Evolutionary conservation across 2,113 vertebrate species (phyloP).

Genomic region (Oxygymnocypris stewartii): DNA sequence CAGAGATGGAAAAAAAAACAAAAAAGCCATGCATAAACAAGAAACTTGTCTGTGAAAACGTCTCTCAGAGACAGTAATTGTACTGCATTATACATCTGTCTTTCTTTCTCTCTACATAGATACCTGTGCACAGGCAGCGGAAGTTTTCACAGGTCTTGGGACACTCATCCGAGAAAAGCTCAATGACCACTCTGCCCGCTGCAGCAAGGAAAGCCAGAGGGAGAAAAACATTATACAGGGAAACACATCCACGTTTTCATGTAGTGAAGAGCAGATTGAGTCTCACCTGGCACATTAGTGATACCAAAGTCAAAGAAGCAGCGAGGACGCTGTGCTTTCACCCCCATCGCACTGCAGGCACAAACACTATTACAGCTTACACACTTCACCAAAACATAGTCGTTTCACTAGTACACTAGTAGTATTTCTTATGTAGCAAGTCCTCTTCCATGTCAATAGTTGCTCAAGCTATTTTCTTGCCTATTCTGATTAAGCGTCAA

Average conservation of each 20-base stretch:
- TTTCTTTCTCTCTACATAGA: background rate
- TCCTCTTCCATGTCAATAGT: background rate
- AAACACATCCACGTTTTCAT: background rate
- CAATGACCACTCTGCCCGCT: constrained; percentile 96
- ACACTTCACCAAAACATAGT: too few species aligned
- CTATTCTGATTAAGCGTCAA: background rate
- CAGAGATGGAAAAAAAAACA: constrained; percentile 40
- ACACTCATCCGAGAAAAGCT: constrained; percentile 94
- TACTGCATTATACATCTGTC: too few species aligned
- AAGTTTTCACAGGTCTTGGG: constrained; percentile 99
- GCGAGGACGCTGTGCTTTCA: constrained; percentile 91
- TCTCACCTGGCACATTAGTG: constrained; percentile 93
- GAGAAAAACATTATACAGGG: background rate
- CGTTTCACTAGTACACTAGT: background rate
- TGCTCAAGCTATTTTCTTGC: background rate
- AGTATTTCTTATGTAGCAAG: background rate
- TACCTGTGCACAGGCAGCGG: constrained; percentile 97
- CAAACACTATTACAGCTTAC: background rate
- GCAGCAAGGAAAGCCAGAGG: constrained; percentile 31
- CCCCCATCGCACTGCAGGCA: constrained; percentile 83
- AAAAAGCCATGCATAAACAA: background rate
- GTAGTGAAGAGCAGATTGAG: background rate
- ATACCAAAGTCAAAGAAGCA: constrained; percentile 97
- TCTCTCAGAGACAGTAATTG: too few species aligned
- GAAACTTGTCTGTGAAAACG: background rate